phyloP scores from a whole-genome alignment of 2,888 invertebrate genomes.

The Lydus trimaculatus region DNA sequence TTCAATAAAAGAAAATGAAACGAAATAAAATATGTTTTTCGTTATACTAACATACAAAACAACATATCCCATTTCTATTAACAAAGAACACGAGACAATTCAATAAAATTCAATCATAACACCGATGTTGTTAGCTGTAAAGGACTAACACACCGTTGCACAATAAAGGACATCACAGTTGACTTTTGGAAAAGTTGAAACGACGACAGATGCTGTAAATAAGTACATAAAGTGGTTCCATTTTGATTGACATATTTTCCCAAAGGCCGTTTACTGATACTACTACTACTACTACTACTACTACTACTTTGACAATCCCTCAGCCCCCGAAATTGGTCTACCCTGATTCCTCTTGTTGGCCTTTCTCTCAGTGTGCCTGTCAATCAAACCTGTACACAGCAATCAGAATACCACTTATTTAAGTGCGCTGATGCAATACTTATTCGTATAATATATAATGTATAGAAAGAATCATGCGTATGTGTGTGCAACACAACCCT shows the following conservation, averaged over 20 bases:
- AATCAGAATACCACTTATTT: constrained; percentile 38
- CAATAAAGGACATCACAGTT: constrained; percentile 50
- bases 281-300: constrained; percentile 26
- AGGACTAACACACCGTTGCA: constrained; percentile 47
- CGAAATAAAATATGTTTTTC: neutral
- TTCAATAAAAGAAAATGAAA: neutral
- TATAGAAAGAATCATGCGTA: neutral
- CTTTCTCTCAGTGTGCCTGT: constrained; percentile 26
- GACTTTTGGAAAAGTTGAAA: constrained; percentile 42
- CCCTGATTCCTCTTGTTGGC: constrained; percentile 25
- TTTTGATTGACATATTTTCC: constrained; percentile 59
- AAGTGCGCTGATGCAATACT: constrained; percentile 37
- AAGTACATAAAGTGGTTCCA: constrained; percentile 49
- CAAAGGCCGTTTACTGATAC: constrained; percentile 50
- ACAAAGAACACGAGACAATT: constrained; percentile 37
- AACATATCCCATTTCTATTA: constrained; percentile 29
- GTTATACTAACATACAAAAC: neutral
- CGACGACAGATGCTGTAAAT: constrained; percentile 55
- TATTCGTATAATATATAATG: constrained; percentile 11
- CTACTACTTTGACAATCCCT: constrained; percentile 24
- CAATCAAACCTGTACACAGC: constrained; percentile 35
- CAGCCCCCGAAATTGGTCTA: constrained; percentile 45
- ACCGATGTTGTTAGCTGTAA: constrained; percentile 41
- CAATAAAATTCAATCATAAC: constrained; percentile 42
- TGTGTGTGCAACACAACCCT: neutral